Evolutionary conservation across 2,797 vertebrate species (phyloP).

Genomic region (Saxicola maurus): DNA sequence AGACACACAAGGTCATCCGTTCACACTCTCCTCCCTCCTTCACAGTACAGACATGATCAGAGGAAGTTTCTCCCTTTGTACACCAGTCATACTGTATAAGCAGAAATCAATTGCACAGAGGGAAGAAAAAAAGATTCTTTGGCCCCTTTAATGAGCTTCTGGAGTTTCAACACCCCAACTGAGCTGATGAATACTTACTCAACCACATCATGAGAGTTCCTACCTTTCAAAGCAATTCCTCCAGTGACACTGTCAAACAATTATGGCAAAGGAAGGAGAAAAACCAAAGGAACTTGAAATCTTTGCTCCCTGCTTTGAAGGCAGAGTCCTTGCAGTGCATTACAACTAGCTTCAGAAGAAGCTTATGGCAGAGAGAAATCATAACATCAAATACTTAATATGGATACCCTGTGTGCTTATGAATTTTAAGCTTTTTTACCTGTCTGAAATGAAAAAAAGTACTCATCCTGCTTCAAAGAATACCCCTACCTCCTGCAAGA

Average conservation of each 20-base stretch:
- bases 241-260: not conserved
- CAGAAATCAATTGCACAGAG: not conserved
- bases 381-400: not conserved
- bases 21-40: not conserved
- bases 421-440: not conserved
- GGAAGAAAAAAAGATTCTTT: not conserved
- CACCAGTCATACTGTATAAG: not conserved
- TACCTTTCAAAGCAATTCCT: not conserved
- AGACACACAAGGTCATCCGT: not conserved
- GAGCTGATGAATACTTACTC: not conserved
- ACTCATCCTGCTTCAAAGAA: not conserved
- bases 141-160: not conserved
- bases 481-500: accelerated
- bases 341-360: not conserved
- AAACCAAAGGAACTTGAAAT: not conserved
- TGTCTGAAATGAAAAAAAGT: not conserved
- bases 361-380: not conserved
- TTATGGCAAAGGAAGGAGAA: not conserved
- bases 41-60: not conserved
- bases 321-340: not conserved
- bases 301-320: not conserved
- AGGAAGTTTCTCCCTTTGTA: not conserved
- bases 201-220: not conserved
- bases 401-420: not conserved
- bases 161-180: not conserved